Conservation (phyloP, 2,888 invertebrate genomes). For the Lymantria dispar region DNA sequence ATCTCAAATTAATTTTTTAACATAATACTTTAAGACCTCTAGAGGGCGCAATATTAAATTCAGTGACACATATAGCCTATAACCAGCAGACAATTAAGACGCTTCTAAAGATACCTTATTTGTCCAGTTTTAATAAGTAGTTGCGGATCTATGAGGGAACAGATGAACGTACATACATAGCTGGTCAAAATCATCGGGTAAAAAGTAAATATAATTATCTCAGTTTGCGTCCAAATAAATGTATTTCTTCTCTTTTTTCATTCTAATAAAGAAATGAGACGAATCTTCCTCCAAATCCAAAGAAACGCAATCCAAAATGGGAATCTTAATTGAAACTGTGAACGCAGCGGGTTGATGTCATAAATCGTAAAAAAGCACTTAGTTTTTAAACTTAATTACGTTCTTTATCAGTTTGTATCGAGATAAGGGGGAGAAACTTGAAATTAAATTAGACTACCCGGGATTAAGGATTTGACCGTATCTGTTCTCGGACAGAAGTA, state of each 20-base stretch:
- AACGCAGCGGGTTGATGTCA: constrained; percentile 15
- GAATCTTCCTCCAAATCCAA: neutral
- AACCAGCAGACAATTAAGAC: too few species aligned
- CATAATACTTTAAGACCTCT: too few species aligned
- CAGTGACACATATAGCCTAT: too few species aligned
- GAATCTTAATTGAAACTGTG: constrained; percentile 21
- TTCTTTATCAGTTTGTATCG: constrained; percentile 33
- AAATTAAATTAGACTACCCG: constrained; percentile 33
- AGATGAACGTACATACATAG: too few species aligned
- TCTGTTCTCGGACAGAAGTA: constrained; percentile 12
- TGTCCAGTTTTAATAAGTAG: too few species aligned
- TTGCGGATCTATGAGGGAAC: too few species aligned
- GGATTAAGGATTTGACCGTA: constrained; percentile 8
- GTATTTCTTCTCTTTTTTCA: neutral
- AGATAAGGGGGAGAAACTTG: constrained; percentile 34
- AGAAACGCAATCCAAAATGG: constrained; percentile 3
- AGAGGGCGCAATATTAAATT: too few species aligned
- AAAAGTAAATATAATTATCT: too few species aligned
- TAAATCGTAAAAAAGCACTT: constrained; percentile 25
- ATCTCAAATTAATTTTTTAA: too few species aligned
- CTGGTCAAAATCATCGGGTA: too few species aligned
- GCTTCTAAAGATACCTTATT: too few species aligned
- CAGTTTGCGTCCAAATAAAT: too few species aligned
- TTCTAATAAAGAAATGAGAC: neutral
- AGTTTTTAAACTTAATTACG: constrained; percentile 33